Evolutionary conservation across 2,888 invertebrate species (phyloP), one percentile per base, ranked within the genome.

Genomic region (Ferrisia virgata): DNA sequence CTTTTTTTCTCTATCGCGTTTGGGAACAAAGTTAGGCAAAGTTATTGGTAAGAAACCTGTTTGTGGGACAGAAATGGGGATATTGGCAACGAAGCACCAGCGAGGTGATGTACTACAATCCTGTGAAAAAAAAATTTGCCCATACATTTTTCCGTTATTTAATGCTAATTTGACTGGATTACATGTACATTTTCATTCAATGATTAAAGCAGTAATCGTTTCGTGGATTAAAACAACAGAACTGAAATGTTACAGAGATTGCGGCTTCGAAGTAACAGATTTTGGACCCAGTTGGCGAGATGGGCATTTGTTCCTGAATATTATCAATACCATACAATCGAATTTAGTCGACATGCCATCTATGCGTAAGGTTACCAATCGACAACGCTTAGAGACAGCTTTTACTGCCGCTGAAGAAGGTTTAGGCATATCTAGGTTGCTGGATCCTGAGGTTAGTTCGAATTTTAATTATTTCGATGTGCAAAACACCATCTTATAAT

Each of bases 241-340:
- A 58, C 13, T 47, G 47, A 47, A 47, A 15, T 85, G 86, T 88
- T 88, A 22, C 89, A 96, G 95, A 90, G 94, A 95, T 88, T 93
- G 93, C 87, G 96, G 95, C 86, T 92, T 98, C 86, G 93, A 95
- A 89, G 95, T 98, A 79, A 93, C 93, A 89, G 97, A 98, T 90
- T 98, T 98, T 89, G 97, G 97, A 40, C 92, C 94, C 85, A 96
- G 96, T 88, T 98, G 98, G 98, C 92, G 97, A 87, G 97, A 98
- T 89, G 98, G 98, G 86, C 92, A 95, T 87, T 98, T 98, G 33
- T 98, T 98, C 91, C 92, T 98, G 85, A 97, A 97, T 80, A 94
- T 98, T 87, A 96, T 98, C 85, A 96, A 98, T 89, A 95, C 95
- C 82, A 97, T 98, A 87, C 95, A 95, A 88, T 96, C 96, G 58